These are phyloP conservation scores for Coracias cyanogaster DNA, from an alignment of 2,797 vertebrate genomes.

Conservation along the genomic window DNA sequence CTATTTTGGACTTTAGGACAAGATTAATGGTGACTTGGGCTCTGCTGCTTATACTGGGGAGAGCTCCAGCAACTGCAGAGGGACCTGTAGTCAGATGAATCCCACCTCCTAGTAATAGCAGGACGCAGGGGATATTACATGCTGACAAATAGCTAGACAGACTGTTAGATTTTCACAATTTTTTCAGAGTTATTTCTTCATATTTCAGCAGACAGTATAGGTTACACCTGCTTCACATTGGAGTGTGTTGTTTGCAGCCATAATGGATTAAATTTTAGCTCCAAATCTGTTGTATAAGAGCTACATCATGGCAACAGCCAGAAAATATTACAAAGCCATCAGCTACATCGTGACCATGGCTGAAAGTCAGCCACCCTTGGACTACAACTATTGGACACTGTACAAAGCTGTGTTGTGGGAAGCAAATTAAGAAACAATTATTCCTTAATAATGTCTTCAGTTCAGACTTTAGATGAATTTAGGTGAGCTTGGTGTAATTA, in stretches of 20 bases:
- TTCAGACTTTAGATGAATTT: neutral
- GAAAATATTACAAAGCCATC: slow-evolving; percentile 22
- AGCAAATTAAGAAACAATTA: neutral
- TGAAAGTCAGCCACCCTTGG: neutral
- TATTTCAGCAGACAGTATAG: slow-evolving; percentile 42
- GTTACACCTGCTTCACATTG: slow-evolving; percentile 60
- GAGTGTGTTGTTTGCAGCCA: slow-evolving; percentile 41
- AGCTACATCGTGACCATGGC: neutral
- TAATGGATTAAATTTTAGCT: slow-evolving; percentile 59
- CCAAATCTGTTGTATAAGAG: slow-evolving; percentile 44
- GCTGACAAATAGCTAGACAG: slow-evolving; percentile 24
- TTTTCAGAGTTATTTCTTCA: slow-evolving; percentile 49
- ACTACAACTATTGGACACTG: neutral
- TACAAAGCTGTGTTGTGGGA: neutral
- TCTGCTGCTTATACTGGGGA: neutral
- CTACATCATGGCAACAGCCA: slow-evolving; percentile 1
- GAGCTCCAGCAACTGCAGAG: neutral
- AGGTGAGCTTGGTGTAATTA: neutral
- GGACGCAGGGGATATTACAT: slow-evolving; percentile 5
- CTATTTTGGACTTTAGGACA: neutral
- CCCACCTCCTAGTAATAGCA: neutral
- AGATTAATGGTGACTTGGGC: neutral
- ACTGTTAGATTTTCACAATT: neutral
- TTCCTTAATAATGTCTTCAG: neutral
- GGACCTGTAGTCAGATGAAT: neutral